Evolutionary conservation across 2,113 vertebrate genomes (phyloP).

Genomic region (Hypanus sabinus): DNA sequence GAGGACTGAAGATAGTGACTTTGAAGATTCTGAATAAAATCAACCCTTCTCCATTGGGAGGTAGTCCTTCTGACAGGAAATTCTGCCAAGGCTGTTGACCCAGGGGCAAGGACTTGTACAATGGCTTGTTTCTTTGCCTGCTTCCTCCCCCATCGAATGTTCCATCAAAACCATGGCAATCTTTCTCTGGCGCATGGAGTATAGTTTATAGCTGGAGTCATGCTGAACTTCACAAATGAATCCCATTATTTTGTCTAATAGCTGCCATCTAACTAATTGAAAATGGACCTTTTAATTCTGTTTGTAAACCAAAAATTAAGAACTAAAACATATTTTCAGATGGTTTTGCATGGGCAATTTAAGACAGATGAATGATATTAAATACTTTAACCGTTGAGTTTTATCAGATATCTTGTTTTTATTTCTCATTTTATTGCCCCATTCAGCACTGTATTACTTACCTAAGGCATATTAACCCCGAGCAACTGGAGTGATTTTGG

Average conservation of each 20-base stretch:
- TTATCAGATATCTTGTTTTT: background rate
- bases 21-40: conserved; percentile 23
- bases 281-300: conserved; percentile 15
- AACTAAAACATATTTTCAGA: conserved; percentile 11
- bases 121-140: background rate
- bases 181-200: conserved; percentile 12
- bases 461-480: background rate
- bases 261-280: conserved; percentile 28
- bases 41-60: background rate
- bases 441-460: background rate
- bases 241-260: background rate
- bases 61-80: conserved; percentile 10
- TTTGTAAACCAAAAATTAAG: background rate
- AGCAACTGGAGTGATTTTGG: background rate
- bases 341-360: background rate
- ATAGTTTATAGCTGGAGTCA: conserved; percentile 4
- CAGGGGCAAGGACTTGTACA: background rate
- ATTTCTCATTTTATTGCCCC: background rate
- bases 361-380: background rate
- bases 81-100: conserved; percentile 22
- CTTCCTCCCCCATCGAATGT: background rate
- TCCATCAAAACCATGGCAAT: conserved; percentile 11
- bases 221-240: conserved; percentile 6
- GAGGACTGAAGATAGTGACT: conserved; percentile 23
- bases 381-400: background rate